Base-by-base conservation (phyloP, 1,140 invertebrate species). In the Hydropsyche tenuis region DNA sequence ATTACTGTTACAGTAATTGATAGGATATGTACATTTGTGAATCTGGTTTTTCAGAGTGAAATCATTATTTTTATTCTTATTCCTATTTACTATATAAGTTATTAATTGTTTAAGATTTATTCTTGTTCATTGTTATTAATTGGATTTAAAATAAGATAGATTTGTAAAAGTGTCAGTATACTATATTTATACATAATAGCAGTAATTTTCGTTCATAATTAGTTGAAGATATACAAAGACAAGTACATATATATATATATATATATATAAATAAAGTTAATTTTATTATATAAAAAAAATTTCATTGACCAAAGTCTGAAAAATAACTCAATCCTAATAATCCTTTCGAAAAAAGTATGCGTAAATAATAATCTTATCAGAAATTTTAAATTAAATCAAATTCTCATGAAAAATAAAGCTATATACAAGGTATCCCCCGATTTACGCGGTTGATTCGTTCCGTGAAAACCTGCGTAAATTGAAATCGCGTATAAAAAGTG, bases 101-200 rank as follows among this genome's bases (percentile, higher is more conserved):
- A 60, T 2, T 25, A 12, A 25, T 25, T 60, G 22, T 25, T 6
- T 60, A 60, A 14, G 20, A 60, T 25, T 60, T 48, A 48, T 48
- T n/a, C 9, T 60, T 60, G 56, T 60, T 60, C 23, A 14, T 60
- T 60, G 56, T 60, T 60, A 56, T 23, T 60, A 25, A n/a, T 3
- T 23, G n/a, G 5, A 48, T 48, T 20, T 2, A 4, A 22, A 48
- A 27, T 60, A 20, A 43, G 30, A 63, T 30, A 43, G 42, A 18
- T 22, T 7, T 65, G 30, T 65, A 65, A n/a, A 1, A 42, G 30
- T 60, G 30, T 65, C 16, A 27, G 27, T 63, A 63, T 30, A 63
- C n/a, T 25, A 63, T 63, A 63, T 51, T 5, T 4, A 16, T n/a
- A 63, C 27, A 14, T 51, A 51, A 5, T 51, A 51, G 5, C 3